Evolutionary conservation across 2,113 vertebrate genomes (phyloP).

Genomic region (Lates calcarifer): DNA sequence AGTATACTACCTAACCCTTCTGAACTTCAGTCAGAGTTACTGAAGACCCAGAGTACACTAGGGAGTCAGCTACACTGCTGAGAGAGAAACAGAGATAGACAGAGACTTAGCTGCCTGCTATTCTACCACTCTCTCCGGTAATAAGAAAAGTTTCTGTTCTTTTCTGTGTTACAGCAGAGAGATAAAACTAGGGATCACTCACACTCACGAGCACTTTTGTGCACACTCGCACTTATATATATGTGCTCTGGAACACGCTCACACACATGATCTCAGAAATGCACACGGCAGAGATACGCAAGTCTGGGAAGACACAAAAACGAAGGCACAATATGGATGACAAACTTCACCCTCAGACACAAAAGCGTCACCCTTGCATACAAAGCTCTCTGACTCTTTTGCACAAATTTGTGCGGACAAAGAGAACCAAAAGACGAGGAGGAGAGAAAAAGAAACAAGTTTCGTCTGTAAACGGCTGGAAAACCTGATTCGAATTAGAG

Average conservation of each 20-base stretch:
- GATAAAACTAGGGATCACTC: constrained; percentile 83
- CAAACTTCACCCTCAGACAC: constrained; percentile 30
- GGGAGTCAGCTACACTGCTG: constrained; percentile 78
- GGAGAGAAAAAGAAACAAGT: constrained; percentile 87
- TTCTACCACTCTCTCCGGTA: constrained; percentile 78
- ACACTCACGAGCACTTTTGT: constrained; percentile 46
- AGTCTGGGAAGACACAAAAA: constrained; percentile 47
- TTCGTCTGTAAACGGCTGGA: constrained; percentile 91
- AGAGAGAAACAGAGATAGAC: constrained; percentile 79
- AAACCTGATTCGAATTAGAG: constrained; percentile 96
- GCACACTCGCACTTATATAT: constrained; percentile 15
- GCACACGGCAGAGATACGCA: neutral
- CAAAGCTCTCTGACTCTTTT: constrained; percentile 47
- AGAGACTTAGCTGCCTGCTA: constrained; percentile 83
- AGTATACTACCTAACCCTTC: constrained; percentile 82
- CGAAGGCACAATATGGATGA: constrained; percentile 21
- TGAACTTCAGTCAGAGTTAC: constrained; percentile 84
- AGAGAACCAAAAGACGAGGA: constrained; percentile 32
- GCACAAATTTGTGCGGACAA: constrained; percentile 45
- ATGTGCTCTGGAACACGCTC: constrained; percentile 8
- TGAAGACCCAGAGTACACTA: constrained; percentile 78
- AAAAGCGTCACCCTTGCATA: neutral
- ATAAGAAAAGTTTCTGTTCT: constrained; percentile 87
- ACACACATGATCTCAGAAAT: constrained; percentile 4
- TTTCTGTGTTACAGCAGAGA: constrained; percentile 75